A percentile compares a stretch with the other conserved stretches of the same genome.
phyloP scores from a whole-genome alignment of 2,113 vertebrate species.

The Ardeotis arabs region DNA sequence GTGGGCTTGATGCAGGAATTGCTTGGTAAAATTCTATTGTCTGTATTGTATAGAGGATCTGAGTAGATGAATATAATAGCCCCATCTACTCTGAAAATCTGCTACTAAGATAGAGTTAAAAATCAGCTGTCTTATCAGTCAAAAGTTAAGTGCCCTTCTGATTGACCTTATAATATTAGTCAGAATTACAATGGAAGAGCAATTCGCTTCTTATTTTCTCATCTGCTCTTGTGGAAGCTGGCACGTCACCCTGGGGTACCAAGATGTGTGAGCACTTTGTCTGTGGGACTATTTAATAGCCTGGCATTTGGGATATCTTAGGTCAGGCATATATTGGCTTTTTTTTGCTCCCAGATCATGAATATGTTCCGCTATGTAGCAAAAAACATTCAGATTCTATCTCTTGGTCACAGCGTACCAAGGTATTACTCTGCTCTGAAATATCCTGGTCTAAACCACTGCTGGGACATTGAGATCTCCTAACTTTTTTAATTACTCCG shows the following conservation, averaged over 20 bases:
- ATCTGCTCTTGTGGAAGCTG: not conserved
- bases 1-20: conserved; percentile 58
- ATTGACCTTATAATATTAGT: conserved; percentile 19
- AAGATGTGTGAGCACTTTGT: not conserved
- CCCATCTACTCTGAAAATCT: conserved; percentile 28
- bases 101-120: not conserved
- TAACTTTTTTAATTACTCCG: not conserved
- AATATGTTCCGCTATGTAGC: not conserved
- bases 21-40: conserved; percentile 50
- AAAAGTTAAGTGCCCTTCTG: conserved; percentile 47
- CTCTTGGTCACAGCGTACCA: not conserved
- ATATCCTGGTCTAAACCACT: not conserved
- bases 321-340: not conserved
- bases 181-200: conserved; percentile 17
- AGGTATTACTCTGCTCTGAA: not conserved
- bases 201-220: not conserved
- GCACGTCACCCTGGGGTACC: not conserved
- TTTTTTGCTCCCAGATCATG: not conserved
- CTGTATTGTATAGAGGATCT: conserved; percentile 33
- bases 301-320: not conserved
- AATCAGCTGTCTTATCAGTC: conserved; percentile 7
- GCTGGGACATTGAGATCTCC: not conserved
- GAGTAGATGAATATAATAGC: conserved; percentile 54
- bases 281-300: not conserved
- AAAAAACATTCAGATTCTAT: not conserved